A percentile compares a stretch with the other conserved stretches of the same genome.
These are phyloP conservation scores for Callaeas wilsoni DNA, from an alignment of 2,113 vertebrate species.

Conservation along the genomic window DNA sequence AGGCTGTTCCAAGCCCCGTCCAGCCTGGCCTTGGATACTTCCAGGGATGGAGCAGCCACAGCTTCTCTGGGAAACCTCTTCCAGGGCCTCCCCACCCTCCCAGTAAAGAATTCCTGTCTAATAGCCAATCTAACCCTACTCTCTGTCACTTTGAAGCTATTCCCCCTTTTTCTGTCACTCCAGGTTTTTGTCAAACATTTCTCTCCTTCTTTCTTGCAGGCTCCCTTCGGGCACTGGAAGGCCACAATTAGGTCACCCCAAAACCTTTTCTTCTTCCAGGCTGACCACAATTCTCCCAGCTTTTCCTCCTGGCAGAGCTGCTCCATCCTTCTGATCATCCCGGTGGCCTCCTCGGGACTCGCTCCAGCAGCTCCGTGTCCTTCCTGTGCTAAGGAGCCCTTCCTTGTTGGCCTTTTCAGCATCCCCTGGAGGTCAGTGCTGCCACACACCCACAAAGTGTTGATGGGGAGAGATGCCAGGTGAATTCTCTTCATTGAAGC, in stretches of 20 bases:
- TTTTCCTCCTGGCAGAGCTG: not conserved
- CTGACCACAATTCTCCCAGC: not conserved
- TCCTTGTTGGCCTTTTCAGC: not conserved
- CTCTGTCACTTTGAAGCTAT: not conserved
- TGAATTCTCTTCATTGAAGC: not conserved
- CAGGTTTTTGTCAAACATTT: not conserved
- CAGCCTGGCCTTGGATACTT: not conserved
- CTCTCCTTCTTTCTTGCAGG: not conserved
- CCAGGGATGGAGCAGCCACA: not conserved
- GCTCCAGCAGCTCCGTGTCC: fast-evolving
- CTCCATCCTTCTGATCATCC: not conserved
- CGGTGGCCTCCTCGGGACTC: not conserved
- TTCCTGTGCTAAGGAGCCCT: not conserved
- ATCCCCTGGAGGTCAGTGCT: not conserved
- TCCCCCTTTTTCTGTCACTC: not conserved
- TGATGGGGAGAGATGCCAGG: fast-evolving
- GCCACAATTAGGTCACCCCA: not conserved
- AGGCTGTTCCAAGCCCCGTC: not conserved
- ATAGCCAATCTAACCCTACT: not conserved
- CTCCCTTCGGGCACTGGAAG: not conserved
- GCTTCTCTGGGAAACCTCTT: not conserved
- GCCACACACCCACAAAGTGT: not conserved
- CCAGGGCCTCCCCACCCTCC: not conserved
- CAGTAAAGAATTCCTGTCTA: not conserved
- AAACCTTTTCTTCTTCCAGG: not conserved